A percentile compares a stretch with the other conserved stretches of the same genome.
These are phyloP conservation scores for Luidia sarsii DNA, from an alignment of 53 echinoderm and acorn worm species.

Conservation along the genomic window DNA sequence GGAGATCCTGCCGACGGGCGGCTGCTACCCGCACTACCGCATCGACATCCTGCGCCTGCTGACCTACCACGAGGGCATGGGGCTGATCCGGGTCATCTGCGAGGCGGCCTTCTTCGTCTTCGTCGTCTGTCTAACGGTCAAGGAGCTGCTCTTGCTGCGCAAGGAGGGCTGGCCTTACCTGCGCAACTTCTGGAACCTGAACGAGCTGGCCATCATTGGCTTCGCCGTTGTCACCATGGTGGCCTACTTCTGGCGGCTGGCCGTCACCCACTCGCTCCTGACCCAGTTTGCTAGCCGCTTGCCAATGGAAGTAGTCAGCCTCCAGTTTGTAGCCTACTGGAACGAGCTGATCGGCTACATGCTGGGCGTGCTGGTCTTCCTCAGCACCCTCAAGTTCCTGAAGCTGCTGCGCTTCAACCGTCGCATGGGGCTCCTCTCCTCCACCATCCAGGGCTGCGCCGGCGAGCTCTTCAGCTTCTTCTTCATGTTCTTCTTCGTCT, in stretches of 20 bases:
- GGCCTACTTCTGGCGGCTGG: slow-evolving; percentile 84
- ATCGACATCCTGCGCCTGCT: slow-evolving; percentile 74
- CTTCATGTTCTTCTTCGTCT: slow-evolving; percentile 88
- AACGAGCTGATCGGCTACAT: slow-evolving; percentile 88
- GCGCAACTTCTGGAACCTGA: slow-evolving; percentile 83
- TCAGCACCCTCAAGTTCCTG: slow-evolving; percentile 85
- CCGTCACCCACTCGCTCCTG: slow-evolving; percentile 66
- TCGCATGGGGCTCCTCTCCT: slow-evolving; percentile 83
- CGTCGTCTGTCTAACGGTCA: slow-evolving; percentile 74
- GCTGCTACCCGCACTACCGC: slow-evolving; percentile 57
- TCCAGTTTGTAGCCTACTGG: slow-evolving; percentile 98
- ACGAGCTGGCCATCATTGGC: slow-evolving; percentile 75
- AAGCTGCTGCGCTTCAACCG: slow-evolving; percentile 95
- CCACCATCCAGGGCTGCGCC: slow-evolving; percentile 67
- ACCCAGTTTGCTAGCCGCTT: slow-evolving; percentile 25
- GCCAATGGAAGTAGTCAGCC: slow-evolving; percentile 61
- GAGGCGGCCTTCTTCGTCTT: slow-evolving; percentile 83
- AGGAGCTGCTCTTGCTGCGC: slow-evolving; percentile 60
- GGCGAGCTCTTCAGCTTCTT: slow-evolving; percentile 84
- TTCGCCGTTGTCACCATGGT: slow-evolving; percentile 77
- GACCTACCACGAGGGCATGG: slow-evolving; percentile 73
- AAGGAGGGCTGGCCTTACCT: slow-evolving; percentile 69
- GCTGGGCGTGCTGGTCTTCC: slow-evolving; percentile 83
- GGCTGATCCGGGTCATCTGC: slow-evolving; percentile 76
- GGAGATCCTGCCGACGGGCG: slow-evolving; percentile 88